Conservation (phyloP, 1,140 invertebrate species). For the Anoplophora glabripennis region DNA sequence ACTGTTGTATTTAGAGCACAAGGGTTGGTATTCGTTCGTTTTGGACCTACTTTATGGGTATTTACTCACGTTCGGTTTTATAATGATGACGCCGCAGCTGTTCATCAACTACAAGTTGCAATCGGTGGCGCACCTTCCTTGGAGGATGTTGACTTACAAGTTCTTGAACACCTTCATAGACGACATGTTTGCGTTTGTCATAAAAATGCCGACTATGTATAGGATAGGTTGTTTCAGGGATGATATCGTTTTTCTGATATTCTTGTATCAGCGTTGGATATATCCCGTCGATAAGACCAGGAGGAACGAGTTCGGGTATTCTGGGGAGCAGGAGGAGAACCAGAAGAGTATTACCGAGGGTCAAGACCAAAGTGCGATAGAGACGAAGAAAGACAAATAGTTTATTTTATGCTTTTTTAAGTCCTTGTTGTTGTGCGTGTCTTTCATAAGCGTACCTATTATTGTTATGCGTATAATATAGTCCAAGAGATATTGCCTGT, state of each 20-base stretch:
- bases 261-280: constrained; percentile 97
- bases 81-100: constrained; percentile 99
- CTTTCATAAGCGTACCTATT: too few relatives aligned
- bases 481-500: too few relatives aligned
- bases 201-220: constrained; percentile 99
- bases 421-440: too few relatives aligned
- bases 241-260: constrained; percentile 98
- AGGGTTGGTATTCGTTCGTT: constrained; percentile 88
- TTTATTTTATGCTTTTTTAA: background rate
- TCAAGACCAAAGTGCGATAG: background rate
- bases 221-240: constrained; percentile 94
- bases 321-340: constrained; percentile 56
- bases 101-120: constrained; percentile 99
- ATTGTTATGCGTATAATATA: too few relatives aligned
- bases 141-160: constrained; percentile 99
- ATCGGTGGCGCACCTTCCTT: constrained; percentile 97
- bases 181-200: constrained; percentile 99
- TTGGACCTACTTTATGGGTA: constrained; percentile 97
- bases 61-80: constrained; percentile 97
- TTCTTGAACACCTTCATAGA: constrained; percentile 99
- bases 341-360: too few relatives aligned
- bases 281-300: constrained; percentile 93
- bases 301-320: constrained; percentile 96
- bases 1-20: constrained; percentile 95
- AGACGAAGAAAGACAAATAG: constrained; percentile 15